Base-by-base conservation (phyloP, 2,888 invertebrate genomes). In the Ochropacha duplaris region DNA sequence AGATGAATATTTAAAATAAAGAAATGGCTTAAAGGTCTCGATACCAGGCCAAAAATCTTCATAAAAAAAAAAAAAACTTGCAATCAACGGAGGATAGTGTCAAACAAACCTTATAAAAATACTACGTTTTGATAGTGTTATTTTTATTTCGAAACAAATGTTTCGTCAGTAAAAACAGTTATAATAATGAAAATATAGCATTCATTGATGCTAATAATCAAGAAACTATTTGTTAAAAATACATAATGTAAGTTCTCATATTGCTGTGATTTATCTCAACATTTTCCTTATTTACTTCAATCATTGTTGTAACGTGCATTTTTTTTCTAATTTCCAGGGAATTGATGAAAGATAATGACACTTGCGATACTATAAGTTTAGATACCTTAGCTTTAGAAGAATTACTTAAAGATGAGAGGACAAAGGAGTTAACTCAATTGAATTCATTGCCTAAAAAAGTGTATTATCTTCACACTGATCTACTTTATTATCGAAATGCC, bases 401-500 rank as follows among this genome's bases (percentile, higher is more conserved):
- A 62, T 72, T 78, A 57, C 72, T 90, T 22, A 71, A 78, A 65
- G 83, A 87, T 50, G 88, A 91, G 66, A 82, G 90, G 65, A 69
- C 70, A 12, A 79, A 62, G 60, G 92, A 92, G 75, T 81, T 90
- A 71, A 71, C 80, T 0, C 81, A 85, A 69, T 71, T 92, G 57
- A 74, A 84, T 64, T 71, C 71, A 11, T 71, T 92, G n/a, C 83
- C 86, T 66, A 83, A 86, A 68, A 91, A 88, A 83, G 90, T 90
- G 26, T 77, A 76, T 62, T 83, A 78, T 65, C 78, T 92, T 6
- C 92, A 92, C 60, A 83, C 89, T 52, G 87, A 87, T 69, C 66
- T 92, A 54, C 64, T 92, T 22, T 92, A 90, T 63, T 92, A 90
- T 63, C 79, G 92, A 36, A 86, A 91, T 65, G 66, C 83, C 1